Conservation (phyloP, 2,797 vertebrate genomes). For the Discoglossus pictus region DNA sequence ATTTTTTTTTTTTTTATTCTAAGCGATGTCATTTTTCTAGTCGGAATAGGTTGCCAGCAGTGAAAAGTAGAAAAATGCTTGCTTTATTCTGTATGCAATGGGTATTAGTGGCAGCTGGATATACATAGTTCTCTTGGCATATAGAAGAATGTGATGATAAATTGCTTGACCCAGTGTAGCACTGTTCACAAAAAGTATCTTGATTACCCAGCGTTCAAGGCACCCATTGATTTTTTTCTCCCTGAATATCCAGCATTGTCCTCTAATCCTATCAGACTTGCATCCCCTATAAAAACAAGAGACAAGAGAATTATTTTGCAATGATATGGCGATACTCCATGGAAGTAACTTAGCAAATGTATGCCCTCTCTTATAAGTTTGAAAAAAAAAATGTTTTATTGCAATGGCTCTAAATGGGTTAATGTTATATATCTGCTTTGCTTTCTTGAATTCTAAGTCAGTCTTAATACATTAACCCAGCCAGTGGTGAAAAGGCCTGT, state of each 20-base stretch:
- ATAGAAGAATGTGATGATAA: slow-evolving; percentile 50
- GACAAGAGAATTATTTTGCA: slow-evolving; percentile 31
- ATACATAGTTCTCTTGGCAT: slow-evolving; percentile 37
- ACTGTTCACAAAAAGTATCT: slow-evolving; percentile 48
- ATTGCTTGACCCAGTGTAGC: slow-evolving; percentile 41
- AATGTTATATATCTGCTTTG: neutral
- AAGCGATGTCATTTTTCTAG: slow-evolving; percentile 6
- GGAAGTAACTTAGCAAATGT: slow-evolving; percentile 27
- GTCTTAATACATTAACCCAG: slow-evolving; percentile 9
- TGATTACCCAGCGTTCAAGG: slow-evolving; percentile 37
- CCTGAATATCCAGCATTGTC: slow-evolving; percentile 48
- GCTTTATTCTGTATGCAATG: slow-evolving; percentile 40
- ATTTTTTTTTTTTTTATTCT: slow-evolving; percentile 4
- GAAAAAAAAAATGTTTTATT: neutral
- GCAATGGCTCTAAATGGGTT: neutral
- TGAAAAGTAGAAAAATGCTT: slow-evolving; percentile 39
- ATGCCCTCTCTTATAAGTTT: neutral
- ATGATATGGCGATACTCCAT: slow-evolving; percentile 13
- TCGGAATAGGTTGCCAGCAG: slow-evolving; percentile 19
- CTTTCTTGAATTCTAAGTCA: neutral
- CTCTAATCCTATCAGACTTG: slow-evolving; percentile 45
- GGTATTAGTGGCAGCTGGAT: slow-evolving; percentile 43
- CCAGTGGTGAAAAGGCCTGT: slow-evolving; percentile 20
- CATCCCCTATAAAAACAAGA: slow-evolving; percentile 30
- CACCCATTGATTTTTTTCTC: slow-evolving; percentile 42